Evolutionary conservation across 2,888 invertebrate genomes (phyloP), one percentile per base, ranked within the genome.

Genomic region (Perithous albicinctus): DNA sequence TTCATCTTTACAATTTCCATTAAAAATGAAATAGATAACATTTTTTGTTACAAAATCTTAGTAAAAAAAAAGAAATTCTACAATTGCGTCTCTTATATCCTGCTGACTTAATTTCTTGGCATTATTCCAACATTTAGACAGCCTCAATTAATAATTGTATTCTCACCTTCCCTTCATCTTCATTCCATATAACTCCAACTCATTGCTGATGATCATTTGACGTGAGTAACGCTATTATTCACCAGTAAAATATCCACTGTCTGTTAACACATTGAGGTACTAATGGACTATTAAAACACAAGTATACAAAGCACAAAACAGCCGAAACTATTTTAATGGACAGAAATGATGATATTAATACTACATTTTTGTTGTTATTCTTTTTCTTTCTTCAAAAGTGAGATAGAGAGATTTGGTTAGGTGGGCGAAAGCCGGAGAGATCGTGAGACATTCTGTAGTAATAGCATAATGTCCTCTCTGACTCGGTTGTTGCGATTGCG

Each of bases 121-220:
- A n/a, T n/a, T n/a, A n/a, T n/a, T n/a, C n/a, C n/a, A n/a, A n/a
- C n/a, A n/a, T n/a, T n/a, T n/a, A n/a, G n/a, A n/a, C n/a, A n/a
- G n/a, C n/a, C n/a, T n/a, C n/a, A n/a, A 29, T 29, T 29, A 32
- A 73, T 51, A 29, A 32, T 48, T 8, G 48, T 12, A 10, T 38
- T 35, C 63, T 59, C 48, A 59, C 70, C 35, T 35, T 35, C 54
- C 29, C 12, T 32, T 3, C 29, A n/a, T n/a, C n/a, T n/a, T 20
- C 32, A 18, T 29, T 4, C 29, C 5, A 29, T 4, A 29, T 29
- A 4, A 38, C 8, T 38, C 10, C 29, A 32, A 43, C n/a, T 67
- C 59, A 12, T 10, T 41, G 38, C 51, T 74, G 67, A 79, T 63
- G 74, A 67, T 69, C 74, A 51, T 43, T 69, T 74, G 41, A 79